A percentile compares a stretch with the other conserved stretches of the same genome.
phyloP scores from a whole-genome alignment of 2,888 invertebrate species.

The Stramonita haemastoma region DNA sequence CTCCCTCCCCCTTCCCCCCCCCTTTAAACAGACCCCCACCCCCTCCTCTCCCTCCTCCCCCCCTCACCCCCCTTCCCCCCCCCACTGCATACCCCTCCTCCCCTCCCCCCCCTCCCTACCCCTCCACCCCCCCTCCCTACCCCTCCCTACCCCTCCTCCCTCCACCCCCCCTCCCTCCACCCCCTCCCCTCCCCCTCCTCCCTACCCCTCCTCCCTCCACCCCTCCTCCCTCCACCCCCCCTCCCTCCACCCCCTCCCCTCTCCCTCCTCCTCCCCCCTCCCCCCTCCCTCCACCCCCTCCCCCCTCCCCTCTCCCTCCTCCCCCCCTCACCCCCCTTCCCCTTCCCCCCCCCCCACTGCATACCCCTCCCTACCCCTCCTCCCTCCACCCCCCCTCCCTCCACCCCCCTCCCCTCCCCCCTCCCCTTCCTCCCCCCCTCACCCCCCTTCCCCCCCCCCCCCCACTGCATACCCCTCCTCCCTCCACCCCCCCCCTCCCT shows the following conservation, averaged over 20 bases:
- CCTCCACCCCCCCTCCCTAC: not conserved
- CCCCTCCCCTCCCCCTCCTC: too few relatives aligned
- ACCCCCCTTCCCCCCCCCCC: not conserved
- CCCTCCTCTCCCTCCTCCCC: not conserved
- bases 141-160: not conserved
- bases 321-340: not conserved
- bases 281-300: not conserved
- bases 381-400: not conserved
- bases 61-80: not conserved
- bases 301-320: not conserved
- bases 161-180: not conserved
- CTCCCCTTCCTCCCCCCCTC: not conserved
- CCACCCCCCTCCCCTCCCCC: not conserved
- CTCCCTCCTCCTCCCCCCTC: too few relatives aligned
- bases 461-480: not conserved
- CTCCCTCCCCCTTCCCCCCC: too few relatives aligned
- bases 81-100: not conserved
- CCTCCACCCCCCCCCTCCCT: not conserved
- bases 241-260: not conserved
- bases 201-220: not conserved
- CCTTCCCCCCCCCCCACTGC: too few relatives aligned
- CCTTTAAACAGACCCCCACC: not conserved
- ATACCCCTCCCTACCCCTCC: too few relatives aligned
- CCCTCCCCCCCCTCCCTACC: too few relatives aligned
- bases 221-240: not conserved